Conservation (phyloP, 2,888 invertebrate species). For the Tinea pellionella region DNA sequence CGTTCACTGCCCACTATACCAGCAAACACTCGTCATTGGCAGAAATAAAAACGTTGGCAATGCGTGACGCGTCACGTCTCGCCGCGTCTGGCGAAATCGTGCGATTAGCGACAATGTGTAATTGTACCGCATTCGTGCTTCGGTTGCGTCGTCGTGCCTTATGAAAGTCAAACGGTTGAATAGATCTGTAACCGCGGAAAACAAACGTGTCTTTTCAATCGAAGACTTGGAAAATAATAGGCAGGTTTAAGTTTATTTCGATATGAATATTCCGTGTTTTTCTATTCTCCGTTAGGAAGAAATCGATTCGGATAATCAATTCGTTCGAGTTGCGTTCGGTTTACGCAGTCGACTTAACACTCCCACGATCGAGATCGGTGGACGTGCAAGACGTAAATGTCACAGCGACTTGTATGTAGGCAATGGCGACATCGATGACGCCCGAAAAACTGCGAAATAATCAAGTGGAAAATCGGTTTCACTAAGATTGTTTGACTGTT, state of each 20-base stretch:
- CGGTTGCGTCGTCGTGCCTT: conserved; percentile 50
- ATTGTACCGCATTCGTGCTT: conserved; percentile 39
- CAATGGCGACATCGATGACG: not conserved
- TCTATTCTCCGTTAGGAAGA: conserved; percentile 66
- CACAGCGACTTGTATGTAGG: not conserved
- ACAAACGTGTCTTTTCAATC: conserved; percentile 52
- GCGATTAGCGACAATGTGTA: conserved; percentile 64
- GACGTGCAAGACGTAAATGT: conserved; percentile 20
- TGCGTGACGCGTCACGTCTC: conserved; percentile 67
- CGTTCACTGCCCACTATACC: conserved; percentile 35
- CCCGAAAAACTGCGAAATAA: conserved; percentile 30
- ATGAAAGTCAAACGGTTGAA: conserved; percentile 59
- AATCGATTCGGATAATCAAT: conserved; percentile 59
- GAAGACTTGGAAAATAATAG: conserved; percentile 29
- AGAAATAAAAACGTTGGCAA: conserved; percentile 68
- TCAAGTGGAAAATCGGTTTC: conserved; percentile 45
- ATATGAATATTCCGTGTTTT: conserved; percentile 16
- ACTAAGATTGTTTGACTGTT: conserved; percentile 37
- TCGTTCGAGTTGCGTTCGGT: conserved; percentile 56
- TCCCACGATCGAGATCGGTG: conserved; percentile 46
- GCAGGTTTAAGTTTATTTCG: conserved; percentile 31
- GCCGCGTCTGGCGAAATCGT: conserved; percentile 53
- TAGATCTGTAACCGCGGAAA: conserved; percentile 41
- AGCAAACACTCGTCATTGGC: conserved; percentile 69
- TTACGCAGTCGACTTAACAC: conserved; percentile 47